Conservation (phyloP, 2,888 invertebrate genomes). For the Brenthis daphne region DNA sequence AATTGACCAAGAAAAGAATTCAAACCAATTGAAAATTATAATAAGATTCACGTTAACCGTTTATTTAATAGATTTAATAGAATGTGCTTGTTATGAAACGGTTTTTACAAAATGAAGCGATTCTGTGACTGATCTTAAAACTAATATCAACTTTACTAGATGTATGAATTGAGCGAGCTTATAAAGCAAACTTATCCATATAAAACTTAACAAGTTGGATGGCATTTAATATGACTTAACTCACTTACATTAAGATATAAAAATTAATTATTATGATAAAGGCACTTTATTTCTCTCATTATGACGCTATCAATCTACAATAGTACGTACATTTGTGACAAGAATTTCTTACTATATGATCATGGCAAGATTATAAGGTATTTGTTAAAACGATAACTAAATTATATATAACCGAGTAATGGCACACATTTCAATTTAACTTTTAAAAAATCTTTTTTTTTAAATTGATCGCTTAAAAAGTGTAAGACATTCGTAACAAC, state of each 20-base stretch:
- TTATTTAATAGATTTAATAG: constrained; percentile 14
- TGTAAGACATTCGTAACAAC: constrained; percentile 49
- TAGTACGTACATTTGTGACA: constrained; percentile 70
- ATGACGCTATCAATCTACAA: constrained; percentile 62
- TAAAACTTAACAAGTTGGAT: constrained; percentile 82
- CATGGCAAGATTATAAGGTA: constrained; percentile 83
- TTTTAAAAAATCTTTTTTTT: constrained; percentile 41
- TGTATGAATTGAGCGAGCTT: constrained; percentile 81
- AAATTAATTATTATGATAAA: constrained; percentile 75
- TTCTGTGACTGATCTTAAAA: constrained; percentile 54
- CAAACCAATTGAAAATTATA: constrained; percentile 9
- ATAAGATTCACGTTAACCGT: constrained; percentile 13
- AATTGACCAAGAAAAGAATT: constrained; percentile 26
- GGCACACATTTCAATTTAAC: constrained; percentile 71
- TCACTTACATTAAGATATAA: constrained; percentile 72
- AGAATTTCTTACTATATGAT: constrained; percentile 79
- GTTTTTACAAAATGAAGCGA: constrained; percentile 44
- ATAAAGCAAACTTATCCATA: constrained; percentile 75
- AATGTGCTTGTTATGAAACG: constrained; percentile 28
- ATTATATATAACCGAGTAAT: constrained; percentile 77
- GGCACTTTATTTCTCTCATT: constrained; percentile 73
- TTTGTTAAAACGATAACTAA: constrained; percentile 78
- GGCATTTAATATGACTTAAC: constrained; percentile 82
- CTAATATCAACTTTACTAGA: constrained; percentile 72
- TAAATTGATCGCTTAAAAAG: constrained; percentile 28